Base-by-base conservation (phyloP, 2,797 vertebrate genomes). In the Peromyscus eremicus region DNA sequence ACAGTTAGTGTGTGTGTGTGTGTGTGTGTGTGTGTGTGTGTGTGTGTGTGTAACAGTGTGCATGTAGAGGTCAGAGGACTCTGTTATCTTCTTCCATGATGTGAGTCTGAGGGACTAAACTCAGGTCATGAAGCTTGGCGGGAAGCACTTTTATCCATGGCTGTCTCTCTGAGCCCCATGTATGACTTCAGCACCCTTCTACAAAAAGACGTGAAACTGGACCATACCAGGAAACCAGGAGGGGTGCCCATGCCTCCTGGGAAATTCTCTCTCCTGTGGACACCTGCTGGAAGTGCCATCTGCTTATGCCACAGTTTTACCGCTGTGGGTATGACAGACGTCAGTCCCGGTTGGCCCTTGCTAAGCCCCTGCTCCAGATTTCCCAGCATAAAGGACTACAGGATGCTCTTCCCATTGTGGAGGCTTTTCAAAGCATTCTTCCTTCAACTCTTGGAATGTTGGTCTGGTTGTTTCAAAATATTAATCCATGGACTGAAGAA, bases 321-420 rank as follows among this genome's bases (percentile, higher is more conserved):
- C 49, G 62, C 85, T n/a, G 43, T 7, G 46, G 55, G 29, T 0
- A 1, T 2, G 11, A 25, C 89, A 32, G 55, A 57, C 5, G 1
- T 46, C 5, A 12, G 14, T 32, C 49, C 8, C 11, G 8, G n/a
- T 1, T 7, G 17, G 12, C 10, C n/a, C 1, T 9, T 19, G 1
- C 64, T 64, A 32, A 11, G 25, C 64, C 43, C 62, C 19, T 1
- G 21, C 91, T 60, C 62, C 13, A 75, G 29, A 17, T 81, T 52
- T 49, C 12, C 62, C 0, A 46, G 49, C 4, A 7, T 9, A 66
- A 21, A 21, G 8, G 0, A 1, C 1, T 4, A 13, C 21, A 23
- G 85, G 81, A 93, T 12, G 11, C 16, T 14, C 77, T 12, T 64
- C 71, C 40, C n/a, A 32, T 11, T 19, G 25, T 1, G 46, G 37